Evolutionary conservation across 2,888 invertebrate species (phyloP).

Genomic region (Agelastica alni): DNA sequence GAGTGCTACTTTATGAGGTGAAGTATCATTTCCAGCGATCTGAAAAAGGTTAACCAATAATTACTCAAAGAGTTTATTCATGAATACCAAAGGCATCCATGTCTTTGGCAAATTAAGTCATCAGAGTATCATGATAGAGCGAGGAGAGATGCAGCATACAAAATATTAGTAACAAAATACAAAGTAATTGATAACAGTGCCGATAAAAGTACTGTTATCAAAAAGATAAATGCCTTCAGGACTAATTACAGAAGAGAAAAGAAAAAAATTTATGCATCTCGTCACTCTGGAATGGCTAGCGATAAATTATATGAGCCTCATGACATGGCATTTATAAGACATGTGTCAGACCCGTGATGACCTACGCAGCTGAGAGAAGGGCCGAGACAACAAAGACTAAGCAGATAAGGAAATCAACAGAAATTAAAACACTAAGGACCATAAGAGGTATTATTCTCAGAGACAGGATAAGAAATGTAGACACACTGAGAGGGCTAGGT

Average conservation of each 20-base stretch:
- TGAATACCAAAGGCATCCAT: slow-evolving; percentile 5
- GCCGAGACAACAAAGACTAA: too few relatives aligned
- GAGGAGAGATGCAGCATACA: slow-evolving; percentile 9
- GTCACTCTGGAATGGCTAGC: too few relatives aligned
- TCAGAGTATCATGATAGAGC: not conserved
- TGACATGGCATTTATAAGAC: too few relatives aligned
- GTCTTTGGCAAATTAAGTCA: too few relatives aligned
- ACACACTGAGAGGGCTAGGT: too few relatives aligned
- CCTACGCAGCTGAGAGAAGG: too few relatives aligned
- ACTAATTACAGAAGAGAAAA: slow-evolving; percentile 1
- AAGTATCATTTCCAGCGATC: slow-evolving; percentile 5
- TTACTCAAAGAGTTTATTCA: slow-evolving; percentile 7
- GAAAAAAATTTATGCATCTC: slow-evolving; percentile 4
- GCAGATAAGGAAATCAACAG: too few relatives aligned
- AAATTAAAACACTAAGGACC: too few relatives aligned
- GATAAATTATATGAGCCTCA: too few relatives aligned
- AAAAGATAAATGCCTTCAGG: slow-evolving; percentile 1
- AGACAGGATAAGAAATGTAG: too few relatives aligned
- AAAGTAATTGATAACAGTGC: slow-evolving; percentile 1
- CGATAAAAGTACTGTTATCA: not conserved
- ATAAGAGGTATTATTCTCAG: too few relatives aligned
- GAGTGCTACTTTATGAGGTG: not conserved
- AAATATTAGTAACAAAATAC: not conserved
- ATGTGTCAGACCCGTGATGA: too few relatives aligned
- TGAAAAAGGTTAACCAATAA: slow-evolving; percentile 4